Evolutionary conservation across 2,113 vertebrate species (phyloP).

Genomic region (Apteryx mantelli): DNA sequence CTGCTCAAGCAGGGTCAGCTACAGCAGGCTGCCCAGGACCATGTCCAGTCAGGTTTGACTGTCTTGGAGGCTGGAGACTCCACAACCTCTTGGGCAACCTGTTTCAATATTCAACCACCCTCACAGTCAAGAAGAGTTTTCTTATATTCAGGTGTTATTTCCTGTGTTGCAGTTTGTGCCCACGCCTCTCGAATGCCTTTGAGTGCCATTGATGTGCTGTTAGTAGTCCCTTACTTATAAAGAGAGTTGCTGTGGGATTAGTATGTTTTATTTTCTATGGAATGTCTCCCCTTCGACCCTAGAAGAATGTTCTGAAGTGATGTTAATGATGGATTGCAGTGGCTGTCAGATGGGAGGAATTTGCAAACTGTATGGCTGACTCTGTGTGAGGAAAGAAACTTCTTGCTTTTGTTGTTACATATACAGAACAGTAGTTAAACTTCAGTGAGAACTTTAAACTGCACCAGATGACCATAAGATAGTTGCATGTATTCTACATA

Average conservation of each 20-base stretch:
- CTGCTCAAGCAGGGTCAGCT: too few species aligned
- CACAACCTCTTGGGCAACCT: not conserved
- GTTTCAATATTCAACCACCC: not conserved
- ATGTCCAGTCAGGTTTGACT: not conserved
- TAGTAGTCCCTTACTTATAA: not conserved
- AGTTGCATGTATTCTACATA: not conserved
- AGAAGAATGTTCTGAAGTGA: not conserved
- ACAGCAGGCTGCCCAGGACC: not conserved
- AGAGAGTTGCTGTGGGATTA: not conserved
- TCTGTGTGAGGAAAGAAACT: not conserved
- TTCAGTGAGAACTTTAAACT: not conserved
- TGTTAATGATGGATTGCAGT: not conserved
- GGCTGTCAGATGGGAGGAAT: not conserved
- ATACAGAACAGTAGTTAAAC: not conserved
- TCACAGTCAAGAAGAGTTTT: not conserved
- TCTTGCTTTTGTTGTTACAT: not conserved
- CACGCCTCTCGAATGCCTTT: accelerated
- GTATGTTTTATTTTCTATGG: not conserved
- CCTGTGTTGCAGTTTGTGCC: not conserved
- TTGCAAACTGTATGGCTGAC: not conserved
- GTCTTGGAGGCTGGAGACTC: not conserved
- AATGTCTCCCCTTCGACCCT: not conserved
- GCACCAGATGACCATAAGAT: not conserved
- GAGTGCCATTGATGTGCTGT: not conserved
- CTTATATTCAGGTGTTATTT: not conserved